Conservation (phyloP, 1,140 invertebrate genomes). For the Diorhabda carinulata region DNA sequence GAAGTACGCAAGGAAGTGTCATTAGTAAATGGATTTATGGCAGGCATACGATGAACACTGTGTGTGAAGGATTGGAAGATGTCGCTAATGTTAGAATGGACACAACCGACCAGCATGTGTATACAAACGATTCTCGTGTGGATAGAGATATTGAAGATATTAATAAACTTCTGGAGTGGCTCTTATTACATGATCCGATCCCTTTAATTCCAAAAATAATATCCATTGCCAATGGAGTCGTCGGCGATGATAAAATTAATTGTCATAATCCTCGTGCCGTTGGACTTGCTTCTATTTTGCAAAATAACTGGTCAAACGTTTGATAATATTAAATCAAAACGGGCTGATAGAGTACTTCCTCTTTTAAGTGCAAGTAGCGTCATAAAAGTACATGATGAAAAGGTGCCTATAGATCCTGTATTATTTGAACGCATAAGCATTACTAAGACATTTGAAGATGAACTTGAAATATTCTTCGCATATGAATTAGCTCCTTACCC, state of each 20-base stretch:
- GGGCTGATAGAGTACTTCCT: background rate
- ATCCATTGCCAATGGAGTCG: background rate
- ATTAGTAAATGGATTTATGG: slow-evolving; percentile 44
- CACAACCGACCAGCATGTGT: slow-evolving; percentile 47
- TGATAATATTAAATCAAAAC: background rate
- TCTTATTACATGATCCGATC: background rate
- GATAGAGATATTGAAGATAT: slow-evolving; percentile 43
- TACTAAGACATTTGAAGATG: slow-evolving; percentile 32
- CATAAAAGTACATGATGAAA: slow-evolving; percentile 41
- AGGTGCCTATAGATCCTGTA: slow-evolving; percentile 41
- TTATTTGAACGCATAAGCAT: slow-evolving; percentile 46
- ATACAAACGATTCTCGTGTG: slow-evolving; percentile 43
- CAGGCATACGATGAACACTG: slow-evolving; percentile 27
- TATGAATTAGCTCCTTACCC: slow-evolving; percentile 16
- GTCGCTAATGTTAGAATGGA: slow-evolving; percentile 36
- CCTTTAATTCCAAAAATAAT: background rate
- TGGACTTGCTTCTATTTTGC: background rate
- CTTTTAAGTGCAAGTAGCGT: slow-evolving; percentile 23
- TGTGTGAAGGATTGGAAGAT: slow-evolving; percentile 41
- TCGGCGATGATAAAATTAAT: background rate
- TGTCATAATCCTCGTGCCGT: background rate
- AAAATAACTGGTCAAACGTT: background rate
- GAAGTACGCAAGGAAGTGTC: slow-evolving; percentile 45
- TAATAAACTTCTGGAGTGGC: background rate
- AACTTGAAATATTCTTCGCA: slow-evolving; percentile 43